These are phyloP conservation scores for Galerucella calmariensis DNA, from an alignment of 2,888 invertebrate species.

Conservation along the genomic window DNA sequence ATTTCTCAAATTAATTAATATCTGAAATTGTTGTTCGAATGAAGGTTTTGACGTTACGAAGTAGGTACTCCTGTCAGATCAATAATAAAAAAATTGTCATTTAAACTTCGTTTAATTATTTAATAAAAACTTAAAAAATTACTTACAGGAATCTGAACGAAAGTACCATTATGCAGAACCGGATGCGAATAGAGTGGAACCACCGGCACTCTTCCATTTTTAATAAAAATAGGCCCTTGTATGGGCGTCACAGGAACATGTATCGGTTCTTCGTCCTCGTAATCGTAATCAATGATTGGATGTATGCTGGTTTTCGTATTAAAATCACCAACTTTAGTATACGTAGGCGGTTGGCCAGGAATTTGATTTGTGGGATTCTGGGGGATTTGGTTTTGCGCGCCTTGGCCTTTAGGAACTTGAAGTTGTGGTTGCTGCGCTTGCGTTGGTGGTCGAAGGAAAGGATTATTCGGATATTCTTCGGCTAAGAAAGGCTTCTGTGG, in stretches of 20 bases:
- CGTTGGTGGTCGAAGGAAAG: constrained; percentile 54
- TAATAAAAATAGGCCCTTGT: constrained; percentile 87
- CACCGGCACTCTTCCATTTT: constrained; percentile 87
- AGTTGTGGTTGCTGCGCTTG: constrained; percentile 23
- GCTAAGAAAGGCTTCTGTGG: constrained; percentile 61
- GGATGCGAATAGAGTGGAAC: constrained; percentile 89
- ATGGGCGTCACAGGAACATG: constrained; percentile 81
- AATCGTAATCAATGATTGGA: constrained; percentile 79
- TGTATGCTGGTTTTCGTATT: constrained; percentile 72
- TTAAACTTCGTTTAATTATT: no score
- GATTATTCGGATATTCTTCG: constrained; percentile 61
- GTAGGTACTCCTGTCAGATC: no score
- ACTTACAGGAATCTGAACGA: constrained; percentile 92
- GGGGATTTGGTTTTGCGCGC: background rate
- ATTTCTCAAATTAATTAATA: no score
- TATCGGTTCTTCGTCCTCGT: constrained; percentile 70
- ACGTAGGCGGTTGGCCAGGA: constrained; percentile 65
- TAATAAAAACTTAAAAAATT: background rate
- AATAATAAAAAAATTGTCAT: no score
- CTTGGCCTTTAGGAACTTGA: constrained; percentile 3
- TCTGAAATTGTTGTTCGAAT: no score
- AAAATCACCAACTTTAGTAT: constrained; percentile 72
- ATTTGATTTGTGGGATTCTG: background rate
- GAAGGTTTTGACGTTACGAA: no score
- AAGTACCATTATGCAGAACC: constrained; percentile 85